phyloP scores from a whole-genome alignment of 2,888 invertebrate genomes.

The Rhagophthalmus giganteus region DNA sequence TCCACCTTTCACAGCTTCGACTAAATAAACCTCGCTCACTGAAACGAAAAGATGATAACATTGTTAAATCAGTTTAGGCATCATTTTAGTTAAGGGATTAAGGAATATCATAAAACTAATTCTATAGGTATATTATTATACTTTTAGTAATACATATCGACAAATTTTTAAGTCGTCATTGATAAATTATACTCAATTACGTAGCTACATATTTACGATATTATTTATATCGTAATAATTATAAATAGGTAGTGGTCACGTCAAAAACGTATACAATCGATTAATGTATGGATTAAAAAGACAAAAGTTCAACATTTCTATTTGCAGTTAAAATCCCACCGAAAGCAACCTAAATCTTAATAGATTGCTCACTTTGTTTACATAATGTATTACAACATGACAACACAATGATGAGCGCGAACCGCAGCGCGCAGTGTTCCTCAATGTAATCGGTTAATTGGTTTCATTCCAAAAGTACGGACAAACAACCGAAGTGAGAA shows the following conservation, averaged over 20 bases:
- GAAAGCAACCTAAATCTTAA: slow-evolving; percentile 25
- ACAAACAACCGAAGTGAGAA: slow-evolving; percentile 36
- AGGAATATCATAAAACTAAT: slow-evolving; percentile 9
- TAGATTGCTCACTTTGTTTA: slow-evolving; percentile 28
- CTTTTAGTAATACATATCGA: too few species aligned
- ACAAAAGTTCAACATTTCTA: too few species aligned
- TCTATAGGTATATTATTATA: too few species aligned
- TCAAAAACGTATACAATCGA: too few species aligned
- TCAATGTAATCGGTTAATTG: slow-evolving; percentile 41
- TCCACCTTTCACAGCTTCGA: slow-evolving; percentile 63
- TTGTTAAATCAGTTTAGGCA: neutral
- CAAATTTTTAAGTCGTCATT: too few species aligned
- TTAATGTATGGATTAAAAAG: too few species aligned
- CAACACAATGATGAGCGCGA: slow-evolving; percentile 22
- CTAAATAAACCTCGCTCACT: slow-evolving; percentile 49
- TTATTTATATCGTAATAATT: too few species aligned
- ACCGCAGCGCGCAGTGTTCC: slow-evolving; percentile 18
- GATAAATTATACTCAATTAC: too few species aligned
- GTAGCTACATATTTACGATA: too few species aligned
- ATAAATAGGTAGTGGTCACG: too few species aligned
- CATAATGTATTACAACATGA: slow-evolving; percentile 18
- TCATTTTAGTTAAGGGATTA: too few species aligned
- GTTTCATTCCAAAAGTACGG: slow-evolving; percentile 39
- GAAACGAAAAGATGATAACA: slow-evolving; percentile 36
- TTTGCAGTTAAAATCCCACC: neutral